Conservation (phyloP, 2,797 vertebrate genomes). For the Salmo trutta region DNA sequence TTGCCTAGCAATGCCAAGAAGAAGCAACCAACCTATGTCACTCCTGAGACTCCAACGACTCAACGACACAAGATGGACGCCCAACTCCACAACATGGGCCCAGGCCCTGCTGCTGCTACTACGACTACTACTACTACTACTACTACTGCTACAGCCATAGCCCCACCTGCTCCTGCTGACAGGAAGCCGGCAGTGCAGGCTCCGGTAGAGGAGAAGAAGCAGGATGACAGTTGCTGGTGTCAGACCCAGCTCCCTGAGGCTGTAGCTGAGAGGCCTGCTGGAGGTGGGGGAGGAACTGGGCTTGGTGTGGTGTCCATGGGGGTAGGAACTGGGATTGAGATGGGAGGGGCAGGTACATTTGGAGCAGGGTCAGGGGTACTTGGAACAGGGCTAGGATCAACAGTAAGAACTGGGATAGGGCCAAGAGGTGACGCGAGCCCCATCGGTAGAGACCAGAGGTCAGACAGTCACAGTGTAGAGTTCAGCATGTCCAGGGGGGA, state of each 20-base stretch:
- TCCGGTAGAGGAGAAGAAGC: constrained; percentile 44
- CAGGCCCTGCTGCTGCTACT: constrained; percentile 16
- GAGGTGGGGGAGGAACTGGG: constrained; percentile 35
- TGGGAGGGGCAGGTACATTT: constrained; percentile 67
- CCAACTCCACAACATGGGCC: constrained; percentile 52
- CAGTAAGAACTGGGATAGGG: constrained; percentile 34
- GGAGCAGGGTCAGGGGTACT: constrained; percentile 50
- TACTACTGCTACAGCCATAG: constrained; percentile 14
- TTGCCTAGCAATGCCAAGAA: constrained; percentile 42
- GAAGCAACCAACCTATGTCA: constrained; percentile 48
- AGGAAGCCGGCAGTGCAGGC: constrained; percentile 50
- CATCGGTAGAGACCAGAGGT: constrained; percentile 42
- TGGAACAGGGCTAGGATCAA: not conserved
- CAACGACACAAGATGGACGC: constrained; percentile 60
- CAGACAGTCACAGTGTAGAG: constrained; percentile 73
- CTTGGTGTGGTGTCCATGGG: constrained; percentile 51
- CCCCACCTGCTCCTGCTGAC: constrained; percentile 44
- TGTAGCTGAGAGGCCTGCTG: constrained; percentile 76
- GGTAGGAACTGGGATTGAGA: constrained; percentile 40
- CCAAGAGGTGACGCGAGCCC: constrained; percentile 62
- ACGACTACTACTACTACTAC: constrained; percentile 25
- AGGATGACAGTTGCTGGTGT: constrained; percentile 73
- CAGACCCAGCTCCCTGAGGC: constrained; percentile 80
- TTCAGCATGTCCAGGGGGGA: constrained; percentile 53
- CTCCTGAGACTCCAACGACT: constrained; percentile 62